phyloP scores from a whole-genome alignment of 2,888 invertebrate species.

The Ganaspis brasiliensis region DNA sequence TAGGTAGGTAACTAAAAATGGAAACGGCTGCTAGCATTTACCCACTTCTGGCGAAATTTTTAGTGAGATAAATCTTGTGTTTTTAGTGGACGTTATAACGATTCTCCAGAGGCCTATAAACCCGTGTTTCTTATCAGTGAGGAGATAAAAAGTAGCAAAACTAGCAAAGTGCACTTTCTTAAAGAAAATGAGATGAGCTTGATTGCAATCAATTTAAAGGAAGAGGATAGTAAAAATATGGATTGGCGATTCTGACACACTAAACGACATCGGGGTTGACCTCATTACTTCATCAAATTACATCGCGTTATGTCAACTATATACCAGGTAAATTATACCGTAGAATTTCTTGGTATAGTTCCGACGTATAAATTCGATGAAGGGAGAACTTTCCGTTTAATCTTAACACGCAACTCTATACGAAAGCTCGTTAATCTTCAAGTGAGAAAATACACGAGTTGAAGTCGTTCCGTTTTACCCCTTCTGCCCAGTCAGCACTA shows the following conservation, averaged over 20 bases:
- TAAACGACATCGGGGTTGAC: slow-evolving; percentile 61
- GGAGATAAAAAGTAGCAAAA: slow-evolving; percentile 16
- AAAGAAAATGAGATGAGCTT: slow-evolving; percentile 44
- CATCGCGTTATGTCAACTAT: slow-evolving; percentile 26
- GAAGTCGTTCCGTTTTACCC: slow-evolving; percentile 17
- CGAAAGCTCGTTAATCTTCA: slow-evolving; percentile 40
- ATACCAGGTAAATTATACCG: slow-evolving; percentile 23
- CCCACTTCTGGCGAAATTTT: not conserved
- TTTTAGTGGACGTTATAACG: slow-evolving; percentile 19
- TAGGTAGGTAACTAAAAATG: not conserved
- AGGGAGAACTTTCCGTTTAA: slow-evolving; percentile 37
- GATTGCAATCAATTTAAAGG: slow-evolving; percentile 48
- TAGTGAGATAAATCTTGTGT: slow-evolving; percentile 1
- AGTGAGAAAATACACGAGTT: slow-evolving; percentile 42
- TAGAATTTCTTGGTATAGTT: slow-evolving; percentile 35
- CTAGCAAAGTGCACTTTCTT: slow-evolving; percentile 18
- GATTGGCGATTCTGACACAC: slow-evolving; percentile 64
- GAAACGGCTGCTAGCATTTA: not conserved
- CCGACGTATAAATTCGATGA: slow-evolving; percentile 20
- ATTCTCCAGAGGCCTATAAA: slow-evolving; percentile 36
- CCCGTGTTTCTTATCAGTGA: slow-evolving; percentile 25
- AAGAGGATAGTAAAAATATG: slow-evolving; percentile 51
- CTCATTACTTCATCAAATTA: slow-evolving; percentile 67
- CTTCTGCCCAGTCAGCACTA: not conserved
- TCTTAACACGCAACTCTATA: slow-evolving; percentile 33